phyloP scores from a whole-genome alignment of 2,113 vertebrate species.

The Carassius auratus region DNA sequence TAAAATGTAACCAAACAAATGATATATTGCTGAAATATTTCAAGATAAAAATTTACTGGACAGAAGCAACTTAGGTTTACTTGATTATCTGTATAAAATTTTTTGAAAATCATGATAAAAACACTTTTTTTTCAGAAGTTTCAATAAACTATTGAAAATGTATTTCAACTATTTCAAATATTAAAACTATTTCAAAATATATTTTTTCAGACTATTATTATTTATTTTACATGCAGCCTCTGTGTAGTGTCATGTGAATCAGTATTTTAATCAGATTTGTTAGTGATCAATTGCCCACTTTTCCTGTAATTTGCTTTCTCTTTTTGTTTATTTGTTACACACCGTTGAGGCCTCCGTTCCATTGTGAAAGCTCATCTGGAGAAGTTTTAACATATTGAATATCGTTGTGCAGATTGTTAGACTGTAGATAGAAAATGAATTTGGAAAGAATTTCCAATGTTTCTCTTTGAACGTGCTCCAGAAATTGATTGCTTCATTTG shows the following conservation, averaged over 20 bases:
- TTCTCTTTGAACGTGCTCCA: slow-evolving; percentile 70
- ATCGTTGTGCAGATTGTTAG: slow-evolving; percentile 47
- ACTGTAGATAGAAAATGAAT: slow-evolving; percentile 68
- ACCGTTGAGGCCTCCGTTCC: neutral
- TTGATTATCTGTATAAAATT: neutral
- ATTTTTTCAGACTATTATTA: neutral
- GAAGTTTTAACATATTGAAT: slow-evolving; percentile 54
- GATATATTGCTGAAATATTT: neutral
- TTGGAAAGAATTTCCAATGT: slow-evolving; percentile 68
- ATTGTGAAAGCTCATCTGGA: slow-evolving; percentile 30
- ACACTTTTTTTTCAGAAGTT: too few relatives aligned
- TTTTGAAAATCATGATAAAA: too few relatives aligned
- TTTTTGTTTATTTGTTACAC: neutral
- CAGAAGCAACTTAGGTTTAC: neutral
- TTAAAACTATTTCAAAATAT: neutral
- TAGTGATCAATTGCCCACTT: neutral
- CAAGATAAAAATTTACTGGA: neutral
- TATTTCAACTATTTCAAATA: too few relatives aligned
- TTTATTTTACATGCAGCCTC: neutral
- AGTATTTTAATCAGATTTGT: slow-evolving; percentile 13
- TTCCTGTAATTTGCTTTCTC: neutral
- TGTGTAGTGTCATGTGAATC: neutral
- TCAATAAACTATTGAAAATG: neutral
- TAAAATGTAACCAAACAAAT: neutral
- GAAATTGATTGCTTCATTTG: slow-evolving; percentile 74